Conservation (phyloP, 2,797 vertebrate species). For the Acanthiza pusilla region DNA sequence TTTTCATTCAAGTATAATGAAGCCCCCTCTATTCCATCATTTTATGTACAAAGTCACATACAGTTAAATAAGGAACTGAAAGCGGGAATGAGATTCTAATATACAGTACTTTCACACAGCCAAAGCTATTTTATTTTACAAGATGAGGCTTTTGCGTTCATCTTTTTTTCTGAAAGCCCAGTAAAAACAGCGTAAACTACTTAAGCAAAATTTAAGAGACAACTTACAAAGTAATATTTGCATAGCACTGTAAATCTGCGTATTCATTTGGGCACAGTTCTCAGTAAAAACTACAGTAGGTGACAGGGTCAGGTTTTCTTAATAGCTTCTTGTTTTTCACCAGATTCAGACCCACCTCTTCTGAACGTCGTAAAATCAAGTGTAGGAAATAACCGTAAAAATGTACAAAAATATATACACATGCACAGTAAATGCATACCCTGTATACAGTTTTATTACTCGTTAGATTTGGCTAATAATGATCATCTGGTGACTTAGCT, state of each 20-base stretch:
- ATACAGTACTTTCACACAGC: slow-evolving; percentile 41
- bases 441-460: slow-evolving; percentile 52
- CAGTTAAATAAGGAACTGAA: not conserved
- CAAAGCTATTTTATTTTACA: slow-evolving; percentile 67
- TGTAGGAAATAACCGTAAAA: slow-evolving; percentile 71
- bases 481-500: not conserved
- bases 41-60: not conserved
- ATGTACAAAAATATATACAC: slow-evolving; percentile 69
- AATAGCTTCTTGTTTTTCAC: not conserved
- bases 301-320: not conserved
- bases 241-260: slow-evolving; percentile 21
- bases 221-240: slow-evolving; percentile 24
- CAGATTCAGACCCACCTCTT: not conserved
- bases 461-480: not conserved
- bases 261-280: slow-evolving; percentile 1
- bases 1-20: not conserved
- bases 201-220: slow-evolving; percentile 14
- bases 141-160: not conserved
- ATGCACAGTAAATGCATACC: slow-evolving; percentile 56
- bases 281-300: not conserved
- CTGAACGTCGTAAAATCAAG: slow-evolving; percentile 23
- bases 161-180: slow-evolving; percentile 14
- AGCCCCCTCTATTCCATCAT: not conserved
- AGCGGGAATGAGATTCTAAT: slow-evolving; percentile 1
- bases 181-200: not conserved